phyloP scores from a whole-genome alignment of 2,888 invertebrate species.

The Tromatobia lineatoria region DNA sequence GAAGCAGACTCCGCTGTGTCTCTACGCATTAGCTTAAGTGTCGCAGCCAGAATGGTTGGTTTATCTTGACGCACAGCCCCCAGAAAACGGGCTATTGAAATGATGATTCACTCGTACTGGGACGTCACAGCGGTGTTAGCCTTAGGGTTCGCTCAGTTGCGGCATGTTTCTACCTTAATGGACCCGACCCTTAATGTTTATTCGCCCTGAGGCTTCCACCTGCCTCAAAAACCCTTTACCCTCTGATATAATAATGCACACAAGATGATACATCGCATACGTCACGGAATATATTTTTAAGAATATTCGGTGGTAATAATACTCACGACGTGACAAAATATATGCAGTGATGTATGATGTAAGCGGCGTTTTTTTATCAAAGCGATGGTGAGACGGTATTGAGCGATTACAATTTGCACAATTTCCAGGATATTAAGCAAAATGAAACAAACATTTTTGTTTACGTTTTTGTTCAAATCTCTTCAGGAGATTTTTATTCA shows the following conservation, averaged over 20 bases:
- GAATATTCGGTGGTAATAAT: too few species aligned
- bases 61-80: slow-evolving; percentile 65
- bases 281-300: too few species aligned
- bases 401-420: too few species aligned
- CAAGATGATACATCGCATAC: neutral
- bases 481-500: too few species aligned
- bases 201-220: slow-evolving; percentile 14
- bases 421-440: too few species aligned
- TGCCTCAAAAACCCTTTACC: slow-evolving; percentile 33
- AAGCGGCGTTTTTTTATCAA: too few species aligned
- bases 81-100: slow-evolving; percentile 24
- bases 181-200: slow-evolving; percentile 34
- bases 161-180: slow-evolving; percentile 11
- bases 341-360: too few species aligned
- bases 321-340: too few species aligned
- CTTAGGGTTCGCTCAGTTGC: neutral
- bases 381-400: too few species aligned
- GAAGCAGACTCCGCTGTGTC: slow-evolving; percentile 59
- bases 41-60: slow-evolving; percentile 67
- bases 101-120: slow-evolving; percentile 24
- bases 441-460: too few species aligned
- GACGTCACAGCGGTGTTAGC: slow-evolving; percentile 19
- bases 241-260: slow-evolving; percentile 1
- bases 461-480: too few species aligned
- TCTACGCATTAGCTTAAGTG: slow-evolving; percentile 70